A percentile compares a stretch with the other conserved stretches of the same genome.
These are phyloP conservation scores for Eristalinus aeneus DNA, from an alignment of 2,888 invertebrate genomes.

Conservation along the genomic window DNA sequence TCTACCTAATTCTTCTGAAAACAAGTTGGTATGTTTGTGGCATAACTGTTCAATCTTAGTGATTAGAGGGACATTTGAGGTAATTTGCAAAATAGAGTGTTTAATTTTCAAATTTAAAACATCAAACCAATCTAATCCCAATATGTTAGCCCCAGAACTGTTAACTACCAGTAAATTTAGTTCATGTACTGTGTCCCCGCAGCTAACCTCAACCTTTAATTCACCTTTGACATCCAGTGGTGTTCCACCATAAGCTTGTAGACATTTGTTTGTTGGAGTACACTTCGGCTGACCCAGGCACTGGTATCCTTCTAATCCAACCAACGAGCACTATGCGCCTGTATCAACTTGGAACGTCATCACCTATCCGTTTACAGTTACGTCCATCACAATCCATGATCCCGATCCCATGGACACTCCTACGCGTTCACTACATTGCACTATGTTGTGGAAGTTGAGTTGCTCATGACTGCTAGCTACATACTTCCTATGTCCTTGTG, in stretches of 20 bases:
- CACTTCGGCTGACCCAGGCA: slow-evolving; percentile 10
- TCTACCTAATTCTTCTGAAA: background rate
- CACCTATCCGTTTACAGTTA: slow-evolving; percentile 3
- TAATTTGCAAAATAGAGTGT: background rate
- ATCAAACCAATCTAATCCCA: slow-evolving; percentile 21
- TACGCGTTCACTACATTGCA: too few species aligned
- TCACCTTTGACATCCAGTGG: background rate
- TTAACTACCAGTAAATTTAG: background rate
- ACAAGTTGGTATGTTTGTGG: too few species aligned
- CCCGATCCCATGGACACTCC: too few species aligned
- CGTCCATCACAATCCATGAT: background rate
- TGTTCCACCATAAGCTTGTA: slow-evolving; percentile 4
- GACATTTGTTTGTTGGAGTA: background rate
- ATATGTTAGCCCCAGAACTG: slow-evolving; percentile 20
- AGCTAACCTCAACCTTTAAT: background rate
- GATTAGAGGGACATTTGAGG: too few species aligned
- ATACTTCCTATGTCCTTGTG: too few species aligned
- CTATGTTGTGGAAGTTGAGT: too few species aligned
- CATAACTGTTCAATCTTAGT: too few species aligned
- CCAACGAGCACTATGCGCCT: slow-evolving; percentile 32
- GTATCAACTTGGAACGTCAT: slow-evolving; percentile 48
- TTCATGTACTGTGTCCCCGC: background rate
- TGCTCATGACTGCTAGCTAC: too few species aligned
- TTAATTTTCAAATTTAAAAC: slow-evolving; percentile 13
- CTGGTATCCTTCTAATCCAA: slow-evolving; percentile 11